Conservation (phyloP, 2,113 vertebrate species). For the Pangasianodon hypophthalmus region DNA sequence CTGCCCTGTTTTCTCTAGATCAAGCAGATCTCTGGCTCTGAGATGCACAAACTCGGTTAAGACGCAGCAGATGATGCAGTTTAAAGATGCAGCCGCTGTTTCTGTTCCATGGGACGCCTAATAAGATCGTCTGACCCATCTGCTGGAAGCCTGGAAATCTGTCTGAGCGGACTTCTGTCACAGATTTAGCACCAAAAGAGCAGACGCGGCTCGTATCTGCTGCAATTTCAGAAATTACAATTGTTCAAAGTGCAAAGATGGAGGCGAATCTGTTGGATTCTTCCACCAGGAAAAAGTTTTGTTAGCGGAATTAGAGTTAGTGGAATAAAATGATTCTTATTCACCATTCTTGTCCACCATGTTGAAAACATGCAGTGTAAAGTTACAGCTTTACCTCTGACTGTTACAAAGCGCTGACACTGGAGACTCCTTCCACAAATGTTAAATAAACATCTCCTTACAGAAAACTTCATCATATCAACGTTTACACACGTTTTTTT, state of each 20-base stretch:
- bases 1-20: conserved; percentile 42
- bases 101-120: conserved; percentile 35
- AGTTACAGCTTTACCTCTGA: not conserved
- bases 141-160: not conserved
- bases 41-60: conserved; percentile 47
- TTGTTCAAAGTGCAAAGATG: not conserved
- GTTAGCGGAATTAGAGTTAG: not conserved
- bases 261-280: not conserved
- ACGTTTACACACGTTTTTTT: not conserved
- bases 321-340: not conserved
- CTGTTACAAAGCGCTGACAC: not conserved
- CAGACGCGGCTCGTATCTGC: not conserved
- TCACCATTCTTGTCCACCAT: not conserved
- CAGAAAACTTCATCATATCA: not conserved
- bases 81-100: conserved; percentile 40
- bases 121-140: conserved; percentile 50
- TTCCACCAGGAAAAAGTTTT: not conserved
- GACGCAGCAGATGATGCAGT: conserved; percentile 45
- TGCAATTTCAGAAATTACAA: not conserved
- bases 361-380: not conserved
- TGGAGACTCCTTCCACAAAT: not conserved
- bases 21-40: conserved; percentile 40
- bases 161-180: conserved; percentile 9
- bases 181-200: not conserved
- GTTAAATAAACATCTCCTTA: not conserved